Evolutionary conservation across 2,797 vertebrate genomes (phyloP), one percentile per base, ranked within the genome.

Genomic region (Astyanax mexicanus): DNA sequence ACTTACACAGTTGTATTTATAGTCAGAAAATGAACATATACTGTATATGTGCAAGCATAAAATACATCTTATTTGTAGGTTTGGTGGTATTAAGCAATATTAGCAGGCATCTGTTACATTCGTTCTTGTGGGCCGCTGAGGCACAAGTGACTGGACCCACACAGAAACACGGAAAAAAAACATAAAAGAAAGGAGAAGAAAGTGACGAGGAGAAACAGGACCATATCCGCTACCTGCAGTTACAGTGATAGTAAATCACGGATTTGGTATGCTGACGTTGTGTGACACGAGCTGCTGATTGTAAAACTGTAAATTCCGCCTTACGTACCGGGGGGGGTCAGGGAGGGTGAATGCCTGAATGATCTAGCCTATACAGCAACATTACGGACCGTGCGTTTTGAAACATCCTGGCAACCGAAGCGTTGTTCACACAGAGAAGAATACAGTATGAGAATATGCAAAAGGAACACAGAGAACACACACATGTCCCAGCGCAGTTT

Each of bases 71-170:
- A 61, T 66, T 72, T 27, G 40, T 70, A 58, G 55, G 37, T 75
- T 78, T 75, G 32, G 62, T 75, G 71, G 51, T 81, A 80, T 74
- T 81, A 70, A 83, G 80, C 78, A 80, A 81, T 81, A 79, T 85
- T 55, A 77, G 77, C 80, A 84, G 82, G 82, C 62, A 75, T 80
- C 62, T 75, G 71, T 77, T 84, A 77, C 80, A 81, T 81, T 84
- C 82, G 69, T 69, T 77, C 77, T 74, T 62, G 64, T 69, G 69
- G 68, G 67, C 52, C 74, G n/a, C 70, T 66, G 68, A 84, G 77
- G 73, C 77, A 69, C 45, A 5, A 75, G 66, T 62, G 62, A 74
- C 47, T 69, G 67, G 68, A 71, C 77, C 58, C 79, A 72, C 61
- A 52, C 69, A 67, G 42, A 82, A 61, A 69, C 58, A 81, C 68